Conservation (phyloP, 2,113 vertebrate species). For the Petaurus breviceps region DNA sequence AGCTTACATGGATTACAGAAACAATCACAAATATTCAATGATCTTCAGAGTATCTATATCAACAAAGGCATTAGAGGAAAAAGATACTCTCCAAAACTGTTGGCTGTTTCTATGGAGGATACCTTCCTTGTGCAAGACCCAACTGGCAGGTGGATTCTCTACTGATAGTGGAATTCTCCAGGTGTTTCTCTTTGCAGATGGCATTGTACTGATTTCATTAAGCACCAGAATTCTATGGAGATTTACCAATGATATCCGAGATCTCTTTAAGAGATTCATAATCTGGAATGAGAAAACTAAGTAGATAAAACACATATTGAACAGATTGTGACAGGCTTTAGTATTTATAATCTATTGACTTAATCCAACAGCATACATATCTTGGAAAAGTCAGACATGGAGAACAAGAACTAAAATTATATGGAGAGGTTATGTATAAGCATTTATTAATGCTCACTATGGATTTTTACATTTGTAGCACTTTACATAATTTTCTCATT, state of each 20-base stretch:
- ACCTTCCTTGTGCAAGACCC: not conserved
- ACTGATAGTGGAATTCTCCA: not conserved
- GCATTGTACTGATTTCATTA: not conserved
- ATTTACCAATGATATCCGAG: not conserved
- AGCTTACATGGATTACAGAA: too few relatives aligned
- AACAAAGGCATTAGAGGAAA: not conserved
- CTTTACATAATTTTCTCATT: not conserved
- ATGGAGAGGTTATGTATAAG: not conserved
- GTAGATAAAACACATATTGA: not conserved
- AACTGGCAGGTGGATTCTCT: not conserved
- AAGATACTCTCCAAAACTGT: not conserved
- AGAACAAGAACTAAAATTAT: not conserved
- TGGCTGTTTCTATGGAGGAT: not conserved
- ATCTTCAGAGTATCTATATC: not conserved
- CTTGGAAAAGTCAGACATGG: not conserved
- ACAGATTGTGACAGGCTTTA: not conserved
- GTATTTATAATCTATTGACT: not conserved
- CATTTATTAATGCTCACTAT: not conserved
- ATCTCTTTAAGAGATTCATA: not conserved
- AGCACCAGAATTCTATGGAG: not conserved
- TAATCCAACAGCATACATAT: not conserved
- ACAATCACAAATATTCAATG: not conserved
- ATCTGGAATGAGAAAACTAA: not conserved
- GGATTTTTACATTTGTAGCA: not conserved
- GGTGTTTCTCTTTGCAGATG: too few relatives aligned